Evolutionary conservation across 2,113 vertebrate species (phyloP).

Genomic region (Progne subis): DNA sequence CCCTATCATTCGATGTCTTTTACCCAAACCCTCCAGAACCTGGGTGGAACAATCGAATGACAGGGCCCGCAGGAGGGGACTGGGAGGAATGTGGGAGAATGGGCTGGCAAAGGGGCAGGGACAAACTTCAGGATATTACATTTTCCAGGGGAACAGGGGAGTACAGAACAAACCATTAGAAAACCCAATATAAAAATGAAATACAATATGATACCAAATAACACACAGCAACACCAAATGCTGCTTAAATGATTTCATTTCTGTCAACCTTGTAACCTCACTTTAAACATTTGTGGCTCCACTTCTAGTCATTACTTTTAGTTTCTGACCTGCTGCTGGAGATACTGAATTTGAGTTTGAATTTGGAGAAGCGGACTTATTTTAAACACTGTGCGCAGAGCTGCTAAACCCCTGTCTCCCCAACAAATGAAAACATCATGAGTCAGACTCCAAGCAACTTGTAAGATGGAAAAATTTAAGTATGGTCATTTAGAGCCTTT

Average conservation of each 20-base stretch:
- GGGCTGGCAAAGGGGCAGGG: too few relatives aligned
- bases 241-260: constrained; percentile 11
- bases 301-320: neutral
- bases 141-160: too few relatives aligned
- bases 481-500: neutral
- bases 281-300: neutral
- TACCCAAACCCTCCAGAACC: too few relatives aligned
- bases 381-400: neutral
- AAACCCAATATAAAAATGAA: too few relatives aligned
- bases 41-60: too few relatives aligned
- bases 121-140: too few relatives aligned
- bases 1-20: too few relatives aligned
- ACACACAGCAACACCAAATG: neutral
- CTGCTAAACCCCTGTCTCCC: neutral
- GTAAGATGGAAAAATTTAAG: neutral
- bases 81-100: too few relatives aligned
- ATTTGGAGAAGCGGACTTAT: neutral
- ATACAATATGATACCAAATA: too few relatives aligned
- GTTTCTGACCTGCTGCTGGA: neutral
- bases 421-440: neutral
- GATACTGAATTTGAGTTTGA: neutral
- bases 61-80: too few relatives aligned
- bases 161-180: too few relatives aligned
- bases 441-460: neutral
- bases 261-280: neutral